phyloP scores from a whole-genome alignment of 2,113 vertebrate genomes.

The Ivindomyrus marchei region DNA sequence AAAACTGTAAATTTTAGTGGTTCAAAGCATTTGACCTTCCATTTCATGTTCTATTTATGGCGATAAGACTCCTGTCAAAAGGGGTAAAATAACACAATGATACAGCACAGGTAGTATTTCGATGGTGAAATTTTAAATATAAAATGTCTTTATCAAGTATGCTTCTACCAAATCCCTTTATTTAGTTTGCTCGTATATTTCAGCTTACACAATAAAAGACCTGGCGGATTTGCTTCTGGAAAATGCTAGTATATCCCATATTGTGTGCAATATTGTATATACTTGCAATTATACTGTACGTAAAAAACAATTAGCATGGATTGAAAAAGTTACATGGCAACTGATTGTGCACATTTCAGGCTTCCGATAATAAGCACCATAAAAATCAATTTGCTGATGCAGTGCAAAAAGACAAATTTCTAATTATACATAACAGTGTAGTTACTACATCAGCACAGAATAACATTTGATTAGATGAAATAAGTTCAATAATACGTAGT shows the following conservation, averaged over 20 bases:
- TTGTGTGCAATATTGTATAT: constrained; percentile 54
- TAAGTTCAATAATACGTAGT: background rate
- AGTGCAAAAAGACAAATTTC: background rate
- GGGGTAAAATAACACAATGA: background rate
- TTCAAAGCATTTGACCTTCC: background rate
- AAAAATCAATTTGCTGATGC: background rate
- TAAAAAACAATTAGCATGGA: constrained; percentile 7
- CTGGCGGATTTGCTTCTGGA: background rate
- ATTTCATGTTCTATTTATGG: background rate
- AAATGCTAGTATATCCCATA: constrained; percentile 28
- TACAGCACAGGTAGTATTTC: background rate
- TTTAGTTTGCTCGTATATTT: background rate
- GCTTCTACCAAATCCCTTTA: background rate
- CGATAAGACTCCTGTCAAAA: background rate
- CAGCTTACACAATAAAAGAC: background rate
- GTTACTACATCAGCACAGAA: background rate
- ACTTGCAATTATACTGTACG: constrained; percentile 12
- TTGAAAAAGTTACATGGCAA: background rate
- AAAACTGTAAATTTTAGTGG: background rate
- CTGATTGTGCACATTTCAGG: background rate
- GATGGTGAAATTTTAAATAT: background rate
- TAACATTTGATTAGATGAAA: background rate
- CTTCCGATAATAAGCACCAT: background rate
- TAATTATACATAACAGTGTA: background rate
- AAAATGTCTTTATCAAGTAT: background rate